Conservation (phyloP, 1,140 invertebrate genomes). For the Venturia canescens region DNA sequence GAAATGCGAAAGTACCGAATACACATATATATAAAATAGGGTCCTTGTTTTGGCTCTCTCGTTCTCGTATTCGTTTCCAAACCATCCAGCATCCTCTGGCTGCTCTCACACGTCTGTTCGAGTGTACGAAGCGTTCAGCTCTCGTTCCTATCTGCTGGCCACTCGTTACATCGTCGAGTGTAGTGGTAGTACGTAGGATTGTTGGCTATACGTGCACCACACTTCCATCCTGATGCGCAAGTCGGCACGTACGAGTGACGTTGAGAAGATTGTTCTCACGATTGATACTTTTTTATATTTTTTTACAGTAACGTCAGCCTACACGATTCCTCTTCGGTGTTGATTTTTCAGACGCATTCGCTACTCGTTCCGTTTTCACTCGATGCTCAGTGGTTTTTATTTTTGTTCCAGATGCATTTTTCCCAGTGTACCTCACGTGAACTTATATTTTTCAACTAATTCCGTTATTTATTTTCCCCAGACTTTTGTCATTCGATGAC, state of each 20-base stretch:
- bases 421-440: neutral
- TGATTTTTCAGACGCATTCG: too few relatives aligned
- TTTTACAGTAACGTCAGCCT: too few relatives aligned
- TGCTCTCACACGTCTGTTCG: too few relatives aligned
- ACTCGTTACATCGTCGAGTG: neutral
- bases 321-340: too few relatives aligned
- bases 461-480: neutral
- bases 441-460: neutral
- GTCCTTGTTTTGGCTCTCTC: neutral
- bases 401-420: neutral
- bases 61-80: neutral
- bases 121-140: too few relatives aligned
- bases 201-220: neutral
- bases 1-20: neutral
- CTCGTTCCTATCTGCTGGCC: too few relatives aligned
- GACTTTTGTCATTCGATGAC: neutral
- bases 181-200: neutral
- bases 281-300: neutral
- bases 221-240: neutral
- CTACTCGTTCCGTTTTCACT: too few relatives aligned
- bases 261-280: neutral
- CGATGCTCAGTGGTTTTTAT: neutral
- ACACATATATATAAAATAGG: neutral
- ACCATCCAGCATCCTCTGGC: neutral
- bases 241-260: neutral